Percentiles rank a stretch among this genome's conserved stretches.
Conservation (phyloP, 30 jellyfish, hydroid and myxozoan species). For the Rhopilema esculentum region DNA sequence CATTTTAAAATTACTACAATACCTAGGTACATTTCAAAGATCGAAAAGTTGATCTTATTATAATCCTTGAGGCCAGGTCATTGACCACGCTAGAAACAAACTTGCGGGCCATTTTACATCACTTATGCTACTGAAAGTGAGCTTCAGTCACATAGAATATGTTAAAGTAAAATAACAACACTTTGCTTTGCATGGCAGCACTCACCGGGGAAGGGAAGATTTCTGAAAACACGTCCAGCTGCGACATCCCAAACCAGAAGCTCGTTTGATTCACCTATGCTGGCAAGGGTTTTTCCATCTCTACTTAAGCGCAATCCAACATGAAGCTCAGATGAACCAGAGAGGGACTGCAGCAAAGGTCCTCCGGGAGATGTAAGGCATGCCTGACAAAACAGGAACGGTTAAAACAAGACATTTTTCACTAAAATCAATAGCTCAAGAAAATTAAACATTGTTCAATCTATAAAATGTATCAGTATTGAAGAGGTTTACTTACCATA, state of each 20-base stretch:
- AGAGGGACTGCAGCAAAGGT: slow-evolving; percentile 73
- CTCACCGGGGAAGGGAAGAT: slow-evolving; percentile 67
- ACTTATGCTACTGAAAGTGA: too few relatives aligned
- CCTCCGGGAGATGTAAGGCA: slow-evolving; percentile 84
- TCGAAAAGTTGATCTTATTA: too few relatives aligned
- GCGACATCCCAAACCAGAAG: slow-evolving; percentile 68
- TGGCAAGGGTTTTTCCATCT: slow-evolving; percentile 55
- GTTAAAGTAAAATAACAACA: too few relatives aligned
- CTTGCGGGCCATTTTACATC: too few relatives aligned
- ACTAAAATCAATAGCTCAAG: too few relatives aligned
- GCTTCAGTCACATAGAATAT: too few relatives aligned
- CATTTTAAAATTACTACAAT: too few relatives aligned
- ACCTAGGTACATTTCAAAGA: too few relatives aligned
- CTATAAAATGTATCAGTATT: not conserved
- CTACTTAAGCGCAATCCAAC: slow-evolving; percentile 44
- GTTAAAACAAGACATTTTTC: not conserved
- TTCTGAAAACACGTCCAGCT: slow-evolving; percentile 60
- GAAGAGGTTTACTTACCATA: slow-evolving; percentile 19
- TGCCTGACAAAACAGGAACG: slow-evolving; percentile 27
- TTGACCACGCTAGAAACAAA: too few relatives aligned
- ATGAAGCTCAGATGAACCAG: slow-evolving; percentile 64
- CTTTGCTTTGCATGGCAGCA: not conserved
- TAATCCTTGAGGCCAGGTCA: too few relatives aligned
- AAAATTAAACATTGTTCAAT: not conserved
- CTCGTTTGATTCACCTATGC: slow-evolving; percentile 63